Evolutionary conservation across 2,113 vertebrate species (phyloP).

Genomic region (Nesoenas mayeri): DNA sequence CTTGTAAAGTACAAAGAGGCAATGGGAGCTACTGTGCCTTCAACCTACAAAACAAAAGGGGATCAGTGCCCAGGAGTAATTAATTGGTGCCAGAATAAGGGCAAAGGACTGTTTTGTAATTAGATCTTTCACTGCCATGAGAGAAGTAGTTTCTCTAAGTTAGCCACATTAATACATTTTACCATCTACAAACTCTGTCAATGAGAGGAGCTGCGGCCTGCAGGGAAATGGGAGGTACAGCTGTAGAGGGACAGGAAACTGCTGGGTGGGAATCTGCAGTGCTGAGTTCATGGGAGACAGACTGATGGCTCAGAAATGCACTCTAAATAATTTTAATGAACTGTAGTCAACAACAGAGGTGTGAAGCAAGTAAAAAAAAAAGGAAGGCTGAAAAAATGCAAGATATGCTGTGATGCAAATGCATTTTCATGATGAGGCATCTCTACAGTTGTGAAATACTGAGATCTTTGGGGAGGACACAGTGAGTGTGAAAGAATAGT

Average conservation of each 20-base stretch:
- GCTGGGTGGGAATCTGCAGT: neutral
- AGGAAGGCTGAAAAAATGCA: neutral
- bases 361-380: neutral
- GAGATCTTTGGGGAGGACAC: neutral
- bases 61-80: neutral
- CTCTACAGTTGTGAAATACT: neutral
- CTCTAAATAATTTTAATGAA: neutral
- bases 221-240: neutral
- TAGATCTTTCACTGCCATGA: neutral
- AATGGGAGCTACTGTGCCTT: neutral
- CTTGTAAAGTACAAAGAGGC: neutral
- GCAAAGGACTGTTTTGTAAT: neutral
- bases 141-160: neutral
- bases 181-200: neutral
- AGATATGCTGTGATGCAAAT: neutral
- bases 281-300: neutral
- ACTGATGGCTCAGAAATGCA: neutral
- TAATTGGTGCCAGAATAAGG: neutral
- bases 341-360: neutral
- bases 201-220: neutral
- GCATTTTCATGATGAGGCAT: neutral
- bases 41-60: rapidly evolving
- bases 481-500: neutral
- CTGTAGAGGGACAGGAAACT: neutral
- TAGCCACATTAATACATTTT: neutral